These are phyloP conservation scores for Euplexia lucipara DNA, from an alignment of 2,888 invertebrate species.

Conservation along the genomic window DNA sequence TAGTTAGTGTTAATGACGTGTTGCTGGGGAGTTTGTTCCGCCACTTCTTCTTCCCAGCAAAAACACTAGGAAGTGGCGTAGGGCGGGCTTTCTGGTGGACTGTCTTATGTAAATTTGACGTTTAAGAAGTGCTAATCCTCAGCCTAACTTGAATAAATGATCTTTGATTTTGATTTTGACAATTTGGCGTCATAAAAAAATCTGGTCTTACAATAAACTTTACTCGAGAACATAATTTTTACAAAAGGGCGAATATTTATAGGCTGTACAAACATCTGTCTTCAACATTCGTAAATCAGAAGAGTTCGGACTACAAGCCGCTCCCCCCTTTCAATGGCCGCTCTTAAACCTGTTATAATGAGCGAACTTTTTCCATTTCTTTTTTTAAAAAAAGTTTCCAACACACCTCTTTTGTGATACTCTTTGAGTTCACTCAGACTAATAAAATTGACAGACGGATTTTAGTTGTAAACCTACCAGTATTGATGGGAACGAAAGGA, in stretches of 20 bases:
- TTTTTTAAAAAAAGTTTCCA: conserved; percentile 69
- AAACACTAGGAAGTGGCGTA: too few relatives aligned
- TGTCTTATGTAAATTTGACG: too few relatives aligned
- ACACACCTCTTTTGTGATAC: conserved; percentile 73
- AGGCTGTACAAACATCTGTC: conserved; percentile 62
- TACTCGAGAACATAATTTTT: conserved; percentile 31
- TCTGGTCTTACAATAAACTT: conserved; percentile 7
- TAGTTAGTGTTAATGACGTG: too few relatives aligned
- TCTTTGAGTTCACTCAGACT: conserved; percentile 73
- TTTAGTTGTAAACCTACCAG: conserved; percentile 48
- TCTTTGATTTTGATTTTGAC: not conserved
- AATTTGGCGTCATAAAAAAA: too few relatives aligned
- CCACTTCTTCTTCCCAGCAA: too few relatives aligned
- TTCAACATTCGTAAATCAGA: conserved; percentile 61
- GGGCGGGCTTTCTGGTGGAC: too few relatives aligned
- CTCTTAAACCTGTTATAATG: conserved; percentile 86
- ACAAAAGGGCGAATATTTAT: conserved; percentile 53
- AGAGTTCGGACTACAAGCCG: conserved; percentile 58
- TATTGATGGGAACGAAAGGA: conserved; percentile 41
- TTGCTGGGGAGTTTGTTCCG: too few relatives aligned
- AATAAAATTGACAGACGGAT: conserved; percentile 73
- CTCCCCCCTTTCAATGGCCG: conserved; percentile 63
- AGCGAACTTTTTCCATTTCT: conserved; percentile 86
- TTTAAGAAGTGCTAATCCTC: too few relatives aligned
- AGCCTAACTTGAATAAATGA: too few relatives aligned